Conservation (phyloP, 2,113 vertebrate species). For the Taxidea taxus region DNA sequence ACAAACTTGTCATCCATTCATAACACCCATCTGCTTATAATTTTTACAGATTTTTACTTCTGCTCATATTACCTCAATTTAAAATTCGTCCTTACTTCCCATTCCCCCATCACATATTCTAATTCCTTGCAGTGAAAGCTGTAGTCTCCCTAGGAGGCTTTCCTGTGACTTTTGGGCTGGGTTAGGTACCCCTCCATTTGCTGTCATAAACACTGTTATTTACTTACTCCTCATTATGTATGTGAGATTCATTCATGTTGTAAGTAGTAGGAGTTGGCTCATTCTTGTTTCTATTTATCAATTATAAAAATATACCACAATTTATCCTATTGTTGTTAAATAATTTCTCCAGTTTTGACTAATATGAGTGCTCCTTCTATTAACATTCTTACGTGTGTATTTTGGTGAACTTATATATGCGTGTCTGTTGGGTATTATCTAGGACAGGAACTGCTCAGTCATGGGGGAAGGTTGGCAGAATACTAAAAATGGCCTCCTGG, state of each 20-base stretch:
- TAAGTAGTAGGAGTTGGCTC: background rate
- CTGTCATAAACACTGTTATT: background rate
- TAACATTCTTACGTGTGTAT: background rate
- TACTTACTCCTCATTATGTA: background rate
- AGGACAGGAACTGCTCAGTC: background rate
- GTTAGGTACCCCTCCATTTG: background rate
- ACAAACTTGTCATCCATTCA: background rate
- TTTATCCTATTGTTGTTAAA: background rate
- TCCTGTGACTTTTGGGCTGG: background rate
- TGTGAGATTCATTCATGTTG: background rate
- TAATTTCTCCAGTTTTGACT: background rate
- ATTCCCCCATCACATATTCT: background rate
- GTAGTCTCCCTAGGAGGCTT: background rate
- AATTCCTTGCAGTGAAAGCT: background rate
- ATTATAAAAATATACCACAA: background rate
- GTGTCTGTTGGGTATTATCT: background rate
- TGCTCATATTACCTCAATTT: background rate
- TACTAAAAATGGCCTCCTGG: background rate
- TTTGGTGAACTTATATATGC: background rate
- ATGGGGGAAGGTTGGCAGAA: background rate
- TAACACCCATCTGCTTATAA: background rate
- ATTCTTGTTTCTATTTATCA: background rate
- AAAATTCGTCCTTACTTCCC: background rate
- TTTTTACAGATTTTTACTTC: background rate
- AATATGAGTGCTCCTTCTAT: background rate